These are phyloP conservation scores for Apolygus lucorum DNA, from an alignment of 1,140 invertebrate genomes.

Conservation along the genomic window DNA sequence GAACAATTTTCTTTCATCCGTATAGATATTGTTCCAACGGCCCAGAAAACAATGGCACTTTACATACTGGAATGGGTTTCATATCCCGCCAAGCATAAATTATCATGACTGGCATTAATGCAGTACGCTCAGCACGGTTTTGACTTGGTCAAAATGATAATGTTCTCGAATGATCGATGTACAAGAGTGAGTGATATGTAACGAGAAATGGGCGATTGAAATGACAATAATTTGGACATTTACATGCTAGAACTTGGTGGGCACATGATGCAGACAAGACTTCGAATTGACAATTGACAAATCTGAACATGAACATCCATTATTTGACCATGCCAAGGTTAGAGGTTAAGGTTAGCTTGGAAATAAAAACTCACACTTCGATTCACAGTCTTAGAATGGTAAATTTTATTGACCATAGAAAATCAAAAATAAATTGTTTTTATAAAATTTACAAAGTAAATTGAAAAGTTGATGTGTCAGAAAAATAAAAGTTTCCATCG, in stretches of 20 bases:
- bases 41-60: no score
- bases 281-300: no score
- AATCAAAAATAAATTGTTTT: slow-evolving; percentile 28
- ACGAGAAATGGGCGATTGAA: no score
- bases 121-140: background rate
- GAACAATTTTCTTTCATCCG: background rate
- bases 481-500: background rate
- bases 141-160: slow-evolving; percentile 11
- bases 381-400: slow-evolving; percentile 30
- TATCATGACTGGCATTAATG: background rate
- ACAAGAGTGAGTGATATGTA: no score
- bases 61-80: background rate
- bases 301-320: background rate
- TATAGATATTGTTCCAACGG: no score
- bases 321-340: slow-evolving; percentile 27
- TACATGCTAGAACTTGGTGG: no score
- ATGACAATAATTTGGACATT: no score
- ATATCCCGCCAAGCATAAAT: slow-evolving; percentile 6
- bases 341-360: slow-evolving; percentile 23
- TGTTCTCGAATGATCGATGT: background rate
- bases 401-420: slow-evolving; percentile 34
- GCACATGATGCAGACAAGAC: no score
- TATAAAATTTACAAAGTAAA: slow-evolving; percentile 26
- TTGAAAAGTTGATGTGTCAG: slow-evolving; percentile 6
- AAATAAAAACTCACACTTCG: slow-evolving; percentile 25